Base-by-base conservation (phyloP, 1,140 invertebrate genomes). In the Cyrtorhinus lividipennis region DNA sequence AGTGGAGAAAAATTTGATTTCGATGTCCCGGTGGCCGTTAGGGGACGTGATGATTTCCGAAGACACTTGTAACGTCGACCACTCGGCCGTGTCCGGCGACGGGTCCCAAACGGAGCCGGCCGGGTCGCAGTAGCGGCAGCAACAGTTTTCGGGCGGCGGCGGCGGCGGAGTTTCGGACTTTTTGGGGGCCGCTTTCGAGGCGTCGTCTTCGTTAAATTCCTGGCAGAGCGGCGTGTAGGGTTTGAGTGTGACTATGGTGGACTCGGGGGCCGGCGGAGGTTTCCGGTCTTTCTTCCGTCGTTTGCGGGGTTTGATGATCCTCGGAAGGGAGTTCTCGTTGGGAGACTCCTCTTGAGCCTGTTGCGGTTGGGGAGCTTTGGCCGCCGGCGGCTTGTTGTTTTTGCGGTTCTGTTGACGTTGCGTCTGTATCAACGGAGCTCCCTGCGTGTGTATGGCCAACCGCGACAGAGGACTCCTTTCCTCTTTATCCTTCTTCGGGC, bases 281-380 rank as follows among this genome's bases (percentile, higher is more conserved):
- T 90, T 90, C 60, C 88, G 78, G 69, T 91, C 89, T 73, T 92
- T 92, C 81, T 92, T 93, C 69, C 88, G 81, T 20, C 90, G 79
- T 71, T 93, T 93, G 12, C 89, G 75, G 0, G 88, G 89, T 72
- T 92, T 93, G 69, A 92, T 92, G 59, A 92, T 90, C 53, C 89
- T 78, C 23, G 89, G 90, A 67, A 92, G 72, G 73, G 85, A 87
- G 62, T 83, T 86, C 68, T 90, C 88, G 12, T 79, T 81, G 62
- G 82, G 85, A 73, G 84, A 86, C 73, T 87, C 85, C 71, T 87
- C 86, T 71, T 84, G 86, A 15, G 83, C 80, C 38, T 61, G 58
- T 22, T 59, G 44, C 24, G 44, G 48, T 45, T 57, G 58, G 20
- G 62, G 44, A 22, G 26, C 25, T 60, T 62, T 59, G 56, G 53